Conservation (phyloP, 2,797 vertebrate species). For the Sebastes hubbsi region DNA sequence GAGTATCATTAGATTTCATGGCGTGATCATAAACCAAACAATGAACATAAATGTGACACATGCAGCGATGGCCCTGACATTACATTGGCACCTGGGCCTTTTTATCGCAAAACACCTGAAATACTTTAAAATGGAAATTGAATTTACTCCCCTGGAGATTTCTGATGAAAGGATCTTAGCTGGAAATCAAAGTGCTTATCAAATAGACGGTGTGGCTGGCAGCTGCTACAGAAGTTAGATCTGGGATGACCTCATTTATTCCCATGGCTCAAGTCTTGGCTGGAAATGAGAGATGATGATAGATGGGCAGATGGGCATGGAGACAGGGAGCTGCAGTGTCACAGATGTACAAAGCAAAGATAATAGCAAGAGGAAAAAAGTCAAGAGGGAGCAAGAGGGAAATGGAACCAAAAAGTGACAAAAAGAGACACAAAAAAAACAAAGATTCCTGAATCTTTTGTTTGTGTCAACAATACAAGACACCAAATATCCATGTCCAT, state of each 20-base stretch:
- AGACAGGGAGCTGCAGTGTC: conserved; percentile 13
- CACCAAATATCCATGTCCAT: not conserved
- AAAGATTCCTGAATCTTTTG: not conserved
- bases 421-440: not conserved
- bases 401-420: not conserved
- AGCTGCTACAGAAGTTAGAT: conserved; percentile 48
- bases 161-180: conserved; percentile 70
- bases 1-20: conserved; percentile 43
- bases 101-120: conserved; percentile 73
- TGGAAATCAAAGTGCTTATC: conserved; percentile 72
- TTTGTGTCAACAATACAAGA: not conserved
- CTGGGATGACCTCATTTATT: conserved; percentile 62
- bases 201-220: conserved; percentile 52
- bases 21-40: conserved; percentile 51
- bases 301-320: conserved; percentile 47
- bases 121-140: conserved; percentile 75
- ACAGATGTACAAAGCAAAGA: conserved; percentile 11
- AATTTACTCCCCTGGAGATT: conserved; percentile 73
- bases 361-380: conserved; percentile 1
- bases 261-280: conserved; percentile 48
- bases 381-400: not conserved
- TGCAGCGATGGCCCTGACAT: conserved; percentile 28
- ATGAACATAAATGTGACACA: conserved; percentile 51
- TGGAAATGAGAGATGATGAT: conserved; percentile 50
- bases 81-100: conserved; percentile 28